These are phyloP conservation scores for Peromyscus attwateri DNA, from an alignment of 2,797 vertebrate genomes.

Conservation along the genomic window DNA sequence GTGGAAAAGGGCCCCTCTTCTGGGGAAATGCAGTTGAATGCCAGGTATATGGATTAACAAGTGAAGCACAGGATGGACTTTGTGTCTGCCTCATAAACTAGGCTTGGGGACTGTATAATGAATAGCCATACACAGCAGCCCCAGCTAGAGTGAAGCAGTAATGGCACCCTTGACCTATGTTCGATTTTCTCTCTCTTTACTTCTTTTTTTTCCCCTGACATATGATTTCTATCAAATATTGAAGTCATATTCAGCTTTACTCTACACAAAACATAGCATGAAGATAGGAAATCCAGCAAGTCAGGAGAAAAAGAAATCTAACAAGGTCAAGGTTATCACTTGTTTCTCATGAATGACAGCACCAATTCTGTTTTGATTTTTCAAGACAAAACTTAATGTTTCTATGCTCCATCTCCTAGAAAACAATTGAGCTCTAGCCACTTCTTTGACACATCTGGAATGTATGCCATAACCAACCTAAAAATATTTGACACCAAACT, in stretches of 20 bases:
- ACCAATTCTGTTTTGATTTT: slow-evolving; percentile 55
- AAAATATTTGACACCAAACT: slow-evolving; percentile 39
- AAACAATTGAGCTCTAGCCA: slow-evolving; percentile 28
- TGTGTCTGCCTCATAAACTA: background rate
- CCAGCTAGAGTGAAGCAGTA: slow-evolving; percentile 8
- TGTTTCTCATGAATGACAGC: slow-evolving; percentile 28
- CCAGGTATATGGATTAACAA: background rate
- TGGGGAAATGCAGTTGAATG: background rate
- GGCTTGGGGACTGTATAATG: background rate
- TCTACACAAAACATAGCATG: slow-evolving; percentile 20
- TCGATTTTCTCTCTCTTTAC: background rate
- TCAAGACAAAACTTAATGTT: slow-evolving; percentile 19
- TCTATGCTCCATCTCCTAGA: slow-evolving; percentile 8
- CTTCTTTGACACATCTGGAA: background rate
- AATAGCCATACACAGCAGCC: background rate
- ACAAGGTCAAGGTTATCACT: slow-evolving; percentile 35
- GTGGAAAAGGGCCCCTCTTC: background rate
- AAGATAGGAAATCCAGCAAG: slow-evolving; percentile 18
- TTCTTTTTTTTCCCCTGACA: background rate
- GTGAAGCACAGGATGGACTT: background rate
- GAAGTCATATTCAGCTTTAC: slow-evolving; percentile 9
- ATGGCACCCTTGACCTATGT: background rate
- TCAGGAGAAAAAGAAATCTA: slow-evolving; percentile 46
- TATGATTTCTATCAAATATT: background rate
- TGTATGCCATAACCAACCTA: background rate